Evolutionary conservation across 2,888 invertebrate genomes (phyloP).

Genomic region (Dermolepida albohirtum): DNA sequence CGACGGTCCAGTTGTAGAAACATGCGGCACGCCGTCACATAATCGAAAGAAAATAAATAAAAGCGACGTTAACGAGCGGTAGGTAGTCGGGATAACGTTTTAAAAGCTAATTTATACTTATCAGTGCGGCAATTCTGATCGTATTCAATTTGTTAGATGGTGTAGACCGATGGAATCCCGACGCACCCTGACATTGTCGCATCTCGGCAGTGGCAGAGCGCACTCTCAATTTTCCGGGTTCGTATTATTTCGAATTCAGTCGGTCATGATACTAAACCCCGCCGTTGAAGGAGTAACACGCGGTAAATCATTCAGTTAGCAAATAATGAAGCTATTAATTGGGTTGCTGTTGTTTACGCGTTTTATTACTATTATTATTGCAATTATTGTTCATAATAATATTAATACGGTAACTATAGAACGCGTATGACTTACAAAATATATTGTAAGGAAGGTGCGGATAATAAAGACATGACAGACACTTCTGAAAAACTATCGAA

Average conservation of each 20-base stretch:
- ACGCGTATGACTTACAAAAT: conserved; percentile 31
- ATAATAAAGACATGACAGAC: conserved; percentile 42
- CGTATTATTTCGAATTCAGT: conserved; percentile 50
- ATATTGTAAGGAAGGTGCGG: conserved; percentile 23
- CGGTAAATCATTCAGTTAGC: conserved; percentile 48
- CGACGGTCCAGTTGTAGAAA: too few relatives aligned
- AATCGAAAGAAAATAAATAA: conserved; percentile 21
- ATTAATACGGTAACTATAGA: conserved; percentile 4
- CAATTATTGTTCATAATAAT: not conserved
- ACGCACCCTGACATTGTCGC: conserved; percentile 44
- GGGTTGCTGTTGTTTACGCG: conserved; percentile 47
- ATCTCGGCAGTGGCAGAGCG: conserved; percentile 48
- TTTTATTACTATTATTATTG: conserved; percentile 17
- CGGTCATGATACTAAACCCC: conserved; percentile 48
- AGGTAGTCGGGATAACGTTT: conserved; percentile 21
- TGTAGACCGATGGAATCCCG: conserved; percentile 40
- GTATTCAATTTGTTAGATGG: conserved; percentile 24
- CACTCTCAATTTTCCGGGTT: conserved; percentile 49
- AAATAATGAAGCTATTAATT: conserved; percentile 51
- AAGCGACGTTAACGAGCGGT: conserved; percentile 24
- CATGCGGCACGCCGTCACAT: conserved; percentile 8
- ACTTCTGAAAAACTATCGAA: conserved; percentile 41
- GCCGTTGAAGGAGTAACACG: conserved; percentile 47
- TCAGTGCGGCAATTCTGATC: conserved; percentile 19
- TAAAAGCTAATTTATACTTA: conserved; percentile 36